Conservation (phyloP, 1,140 invertebrate genomes). For the Hyphantria cunea region DNA sequence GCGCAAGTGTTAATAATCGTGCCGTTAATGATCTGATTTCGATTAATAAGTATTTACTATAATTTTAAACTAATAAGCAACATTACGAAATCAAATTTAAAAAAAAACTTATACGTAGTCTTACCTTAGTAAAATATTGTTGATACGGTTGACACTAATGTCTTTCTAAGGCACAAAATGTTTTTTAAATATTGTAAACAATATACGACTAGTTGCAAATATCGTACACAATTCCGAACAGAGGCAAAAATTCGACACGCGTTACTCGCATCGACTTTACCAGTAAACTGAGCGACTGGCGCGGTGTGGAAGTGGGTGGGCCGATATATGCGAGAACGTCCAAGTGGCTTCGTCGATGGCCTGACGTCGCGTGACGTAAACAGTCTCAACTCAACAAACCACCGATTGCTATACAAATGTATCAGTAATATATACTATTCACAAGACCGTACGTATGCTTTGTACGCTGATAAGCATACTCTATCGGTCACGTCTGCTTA, state of each 20-base stretch:
- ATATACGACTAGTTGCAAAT: constrained; percentile 10
- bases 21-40: too few relatives aligned
- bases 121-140: constrained; percentile 14
- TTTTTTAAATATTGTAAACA: constrained; percentile 12
- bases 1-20: too few relatives aligned
- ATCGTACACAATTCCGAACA: constrained; percentile 28
- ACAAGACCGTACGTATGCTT: constrained; percentile 20
- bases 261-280: constrained; percentile 41
- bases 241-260: constrained; percentile 33
- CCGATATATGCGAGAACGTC: constrained; percentile 31
- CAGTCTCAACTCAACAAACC: constrained; percentile 4
- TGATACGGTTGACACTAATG: constrained; percentile 5
- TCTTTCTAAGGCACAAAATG: constrained; percentile 28
- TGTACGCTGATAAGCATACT: constrained; percentile 12
- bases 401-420: constrained; percentile 12
- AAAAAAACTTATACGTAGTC: background rate
- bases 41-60: too few relatives aligned
- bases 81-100: too few relatives aligned
- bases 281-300: constrained; percentile 40
- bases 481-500: background rate
- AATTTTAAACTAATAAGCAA: too few relatives aligned
- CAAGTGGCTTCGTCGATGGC: constrained; percentile 9
- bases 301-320: constrained; percentile 33
- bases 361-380: constrained; percentile 44
- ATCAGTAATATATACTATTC: constrained; percentile 24